phyloP scores from a whole-genome alignment of 2,797 vertebrate genomes.

The Heterohyrax brucei region DNA sequence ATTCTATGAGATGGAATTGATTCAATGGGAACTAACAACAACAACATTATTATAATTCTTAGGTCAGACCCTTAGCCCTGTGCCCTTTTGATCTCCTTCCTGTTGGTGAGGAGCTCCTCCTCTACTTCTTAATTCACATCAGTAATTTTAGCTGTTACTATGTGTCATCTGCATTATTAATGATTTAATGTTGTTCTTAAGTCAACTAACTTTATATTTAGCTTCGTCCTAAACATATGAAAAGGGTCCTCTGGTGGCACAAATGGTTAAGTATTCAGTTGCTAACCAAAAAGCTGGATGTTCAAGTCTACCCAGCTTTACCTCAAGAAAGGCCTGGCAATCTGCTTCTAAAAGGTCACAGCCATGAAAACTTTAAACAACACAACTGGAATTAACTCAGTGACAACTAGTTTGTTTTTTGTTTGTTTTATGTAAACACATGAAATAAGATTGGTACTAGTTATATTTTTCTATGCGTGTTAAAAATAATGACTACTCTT shows the following conservation, averaged over 20 bases:
- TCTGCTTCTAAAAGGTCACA: neutral
- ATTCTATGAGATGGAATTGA: no score
- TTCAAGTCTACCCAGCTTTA: neutral
- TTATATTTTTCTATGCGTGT: neutral
- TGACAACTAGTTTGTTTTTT: neutral
- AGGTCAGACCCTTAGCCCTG: neutral
- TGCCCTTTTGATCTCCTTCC: conserved; percentile 38
- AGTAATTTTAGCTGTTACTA: conserved; percentile 18
- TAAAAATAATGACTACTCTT: neutral
- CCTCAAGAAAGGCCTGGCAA: no score
- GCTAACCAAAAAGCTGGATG: neutral
- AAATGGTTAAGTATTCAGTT: neutral
- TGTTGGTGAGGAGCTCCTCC: neutral
- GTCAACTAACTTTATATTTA: conserved; percentile 14
- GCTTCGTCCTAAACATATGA: conserved; percentile 31
- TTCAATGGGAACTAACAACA: no score
- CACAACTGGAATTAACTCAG: neutral
- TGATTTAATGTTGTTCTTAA: conserved; percentile 39
- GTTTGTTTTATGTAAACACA: neutral
- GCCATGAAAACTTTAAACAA: neutral
- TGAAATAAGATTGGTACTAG: neutral
- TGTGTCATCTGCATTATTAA: neutral
- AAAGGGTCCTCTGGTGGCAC: neutral
- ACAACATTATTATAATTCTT: neutral
- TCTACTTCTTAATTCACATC: neutral